A percentile compares a stretch with the other conserved stretches of the same genome.
Conservation (phyloP, 2,113 vertebrate species). For the Mellivora capensis region DNA sequence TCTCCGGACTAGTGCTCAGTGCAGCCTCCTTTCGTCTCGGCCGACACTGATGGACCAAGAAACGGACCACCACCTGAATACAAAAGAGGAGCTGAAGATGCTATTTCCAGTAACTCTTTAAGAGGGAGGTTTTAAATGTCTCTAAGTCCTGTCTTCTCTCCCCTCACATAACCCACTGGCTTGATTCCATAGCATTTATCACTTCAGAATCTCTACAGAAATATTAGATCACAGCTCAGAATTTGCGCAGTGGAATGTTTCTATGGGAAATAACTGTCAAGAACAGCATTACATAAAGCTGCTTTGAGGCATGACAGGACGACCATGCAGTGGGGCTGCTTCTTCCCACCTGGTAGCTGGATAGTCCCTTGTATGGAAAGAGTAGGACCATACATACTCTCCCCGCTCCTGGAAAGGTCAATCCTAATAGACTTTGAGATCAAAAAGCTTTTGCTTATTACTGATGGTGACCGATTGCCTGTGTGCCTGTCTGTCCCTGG, state of each 20-base stretch:
- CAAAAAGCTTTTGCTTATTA: conserved; percentile 4
- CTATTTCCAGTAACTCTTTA: not conserved
- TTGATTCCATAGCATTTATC: conserved; percentile 58
- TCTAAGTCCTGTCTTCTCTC: conserved; percentile 6
- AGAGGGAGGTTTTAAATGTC: not conserved
- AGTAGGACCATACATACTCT: not conserved
- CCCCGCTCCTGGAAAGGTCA: not conserved
- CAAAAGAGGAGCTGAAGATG: not conserved
- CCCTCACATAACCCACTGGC: conserved; percentile 45
- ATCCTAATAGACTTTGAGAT: conserved; percentile 4
- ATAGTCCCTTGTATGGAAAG: not conserved
- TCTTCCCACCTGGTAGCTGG: not conserved
- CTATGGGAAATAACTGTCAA: conserved; percentile 30
- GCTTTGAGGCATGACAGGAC: not conserved
- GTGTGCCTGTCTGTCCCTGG: not conserved
- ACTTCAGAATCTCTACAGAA: conserved; percentile 47
- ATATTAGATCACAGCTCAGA: conserved; percentile 58
- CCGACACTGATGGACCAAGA: not conserved
- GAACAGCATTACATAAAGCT: not conserved
- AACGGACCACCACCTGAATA: not conserved
- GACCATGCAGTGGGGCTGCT: not conserved
- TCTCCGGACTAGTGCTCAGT: not conserved
- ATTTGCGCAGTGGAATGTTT: conserved; percentile 28
- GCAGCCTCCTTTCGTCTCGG: not conserved
- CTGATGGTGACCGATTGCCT: not conserved